Conservation (phyloP, 2,797 vertebrate species). For the Euthynnus affinis region DNA sequence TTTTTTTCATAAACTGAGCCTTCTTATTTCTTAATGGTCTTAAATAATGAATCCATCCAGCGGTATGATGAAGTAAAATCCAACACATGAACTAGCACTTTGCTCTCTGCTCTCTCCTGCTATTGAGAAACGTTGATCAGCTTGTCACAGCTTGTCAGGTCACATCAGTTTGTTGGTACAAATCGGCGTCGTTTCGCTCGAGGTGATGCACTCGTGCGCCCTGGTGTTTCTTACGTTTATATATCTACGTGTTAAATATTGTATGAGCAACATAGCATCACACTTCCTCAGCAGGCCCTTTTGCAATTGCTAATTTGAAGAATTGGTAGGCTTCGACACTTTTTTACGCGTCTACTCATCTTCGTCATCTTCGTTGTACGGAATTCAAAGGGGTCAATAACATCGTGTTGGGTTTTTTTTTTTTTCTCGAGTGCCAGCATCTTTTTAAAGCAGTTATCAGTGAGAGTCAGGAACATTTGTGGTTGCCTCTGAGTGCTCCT, state of each 20-base stretch:
- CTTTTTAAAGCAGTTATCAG: constrained; percentile 20
- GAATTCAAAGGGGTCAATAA: neutral
- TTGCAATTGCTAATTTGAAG: neutral
- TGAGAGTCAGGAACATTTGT: constrained; percentile 33
- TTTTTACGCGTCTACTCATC: neutral
- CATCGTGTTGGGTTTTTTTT: neutral
- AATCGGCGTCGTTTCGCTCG: too few species aligned
- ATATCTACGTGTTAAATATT: too few species aligned
- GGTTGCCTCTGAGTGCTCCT: constrained; percentile 18
- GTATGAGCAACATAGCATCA: too few species aligned
- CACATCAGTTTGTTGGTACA: neutral
- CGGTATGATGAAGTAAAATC: neutral
- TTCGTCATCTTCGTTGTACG: constrained; percentile 1
- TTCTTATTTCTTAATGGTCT: constrained; percentile 7
- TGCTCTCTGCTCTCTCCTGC: neutral
- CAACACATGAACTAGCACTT: neutral
- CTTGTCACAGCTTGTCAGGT: neutral
- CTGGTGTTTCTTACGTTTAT: neutral
- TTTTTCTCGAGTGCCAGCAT: neutral
- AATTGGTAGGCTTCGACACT: neutral
- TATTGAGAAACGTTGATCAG: neutral
- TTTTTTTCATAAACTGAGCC: constrained; percentile 21
- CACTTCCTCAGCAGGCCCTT: neutral
- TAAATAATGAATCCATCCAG: neutral
- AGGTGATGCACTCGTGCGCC: neutral